Evolutionary conservation across 2,888 invertebrate species (phyloP), one percentile per base, ranked within the genome.

Genomic region (Erynnis tages): DNA sequence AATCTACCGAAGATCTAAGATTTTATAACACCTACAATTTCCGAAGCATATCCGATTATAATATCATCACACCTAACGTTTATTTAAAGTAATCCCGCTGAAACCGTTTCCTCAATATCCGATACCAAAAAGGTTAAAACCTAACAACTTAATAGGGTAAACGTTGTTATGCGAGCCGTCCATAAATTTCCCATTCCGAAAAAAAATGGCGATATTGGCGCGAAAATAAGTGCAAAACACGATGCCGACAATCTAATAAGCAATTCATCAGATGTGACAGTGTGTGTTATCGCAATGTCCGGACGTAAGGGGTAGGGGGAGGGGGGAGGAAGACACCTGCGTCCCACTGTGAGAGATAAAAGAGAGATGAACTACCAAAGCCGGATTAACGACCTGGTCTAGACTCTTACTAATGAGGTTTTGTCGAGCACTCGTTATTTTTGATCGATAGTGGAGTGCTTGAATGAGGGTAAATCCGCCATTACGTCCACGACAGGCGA

Each of bases 201-300:
- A 73, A 75, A 37, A 69, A 63, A 52, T 53, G 60, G 59, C 61
- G 61, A 62, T 76, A 79, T 76, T 69, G 74, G 71, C 62, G 66
- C 61, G 67, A 75, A 76, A 76, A 76, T 72, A 75, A 75, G 71
- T 64, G 67, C 71, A 73, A 74, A 76, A 76, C 69, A 69, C 56
- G 67, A 53, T 69, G 69, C 69, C 69, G 79, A 79, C 80, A 79
- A 81, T 79, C 79, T 83, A 83, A 84, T 82, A 81, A 81, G 80
- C 82, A 79, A 85, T 85, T 86, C 84, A 86, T 86, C 85, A 86
- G 71, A 75, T 78, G 81, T 83, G 84, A 85, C 83, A 82, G 80
- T 79, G 71, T 82, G 82, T 82, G 82, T 82, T 83, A 79, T 79
- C 78, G 74, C 48, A 58, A 62, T 65, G 68, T 56, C 49, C 60